phyloP scores from a whole-genome alignment of 64 coral and sea anemone genomes.

The Orbicella faveolata region DNA sequence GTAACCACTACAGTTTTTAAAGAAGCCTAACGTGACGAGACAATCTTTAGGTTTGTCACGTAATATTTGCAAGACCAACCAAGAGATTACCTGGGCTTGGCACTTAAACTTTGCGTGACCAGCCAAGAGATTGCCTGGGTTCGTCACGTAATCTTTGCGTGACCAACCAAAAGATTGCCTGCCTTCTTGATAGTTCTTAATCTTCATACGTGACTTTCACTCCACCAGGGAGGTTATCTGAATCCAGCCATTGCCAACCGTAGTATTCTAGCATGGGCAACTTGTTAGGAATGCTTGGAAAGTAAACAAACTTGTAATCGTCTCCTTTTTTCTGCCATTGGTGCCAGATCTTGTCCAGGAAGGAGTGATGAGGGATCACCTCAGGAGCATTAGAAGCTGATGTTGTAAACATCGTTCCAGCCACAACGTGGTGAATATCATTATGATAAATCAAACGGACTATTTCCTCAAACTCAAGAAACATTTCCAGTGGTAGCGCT shows the following conservation, averaged over 20 bases:
- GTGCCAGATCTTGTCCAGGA: constrained; percentile 85
- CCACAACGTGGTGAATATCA: constrained; percentile 60
- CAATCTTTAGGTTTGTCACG: too few species aligned
- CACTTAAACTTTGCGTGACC: too few species aligned
- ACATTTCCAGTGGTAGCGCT: constrained; percentile 14
- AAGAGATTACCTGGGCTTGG: too few species aligned
- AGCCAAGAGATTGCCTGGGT: too few species aligned
- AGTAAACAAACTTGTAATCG: constrained; percentile 72
- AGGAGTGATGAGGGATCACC: constrained; percentile 82
- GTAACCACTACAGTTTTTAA: too few species aligned
- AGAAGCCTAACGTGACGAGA: too few species aligned
- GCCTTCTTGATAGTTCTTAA: background rate
- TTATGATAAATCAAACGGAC: constrained; percentile 44
- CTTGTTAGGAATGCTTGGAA: background rate
- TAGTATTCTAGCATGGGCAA: constrained; percentile 48
- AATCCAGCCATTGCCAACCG: constrained; percentile 47
- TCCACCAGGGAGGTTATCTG: constrained; percentile 61
- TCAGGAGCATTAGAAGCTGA: constrained; percentile 71
- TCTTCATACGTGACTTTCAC: constrained; percentile 34
- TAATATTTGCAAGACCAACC: too few species aligned
- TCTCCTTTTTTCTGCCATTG: constrained; percentile 86
- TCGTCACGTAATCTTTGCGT: too few species aligned
- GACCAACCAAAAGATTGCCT: too few species aligned
- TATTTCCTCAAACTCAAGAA: constrained; percentile 55
- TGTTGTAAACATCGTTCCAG: constrained; percentile 60